A percentile compares a stretch with the other conserved stretches of the same genome.
phyloP scores from a whole-genome alignment of 2,113 vertebrate species.

The Hemicordylus capensis region DNA sequence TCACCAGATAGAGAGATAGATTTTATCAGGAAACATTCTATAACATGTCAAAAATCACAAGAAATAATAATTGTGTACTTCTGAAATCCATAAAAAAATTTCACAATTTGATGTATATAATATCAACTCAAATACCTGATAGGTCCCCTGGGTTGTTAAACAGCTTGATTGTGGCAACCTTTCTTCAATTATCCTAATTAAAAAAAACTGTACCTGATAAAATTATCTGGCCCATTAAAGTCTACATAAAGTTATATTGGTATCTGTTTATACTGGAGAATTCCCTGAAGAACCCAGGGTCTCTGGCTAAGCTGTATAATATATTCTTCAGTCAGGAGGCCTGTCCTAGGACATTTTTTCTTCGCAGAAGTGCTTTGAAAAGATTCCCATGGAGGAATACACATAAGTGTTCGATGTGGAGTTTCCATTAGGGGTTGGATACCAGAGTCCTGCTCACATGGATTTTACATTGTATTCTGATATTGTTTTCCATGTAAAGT shows the following conservation, averaged over 20 bases:
- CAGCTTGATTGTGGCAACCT: constrained; percentile 24
- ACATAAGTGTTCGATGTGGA: not conserved
- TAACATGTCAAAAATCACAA: not conserved
- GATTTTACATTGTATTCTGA: not conserved
- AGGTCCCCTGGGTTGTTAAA: constrained; percentile 36
- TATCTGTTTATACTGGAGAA: not conserved
- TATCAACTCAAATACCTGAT: not conserved
- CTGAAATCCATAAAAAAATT: not conserved
- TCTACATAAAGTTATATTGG: constrained; percentile 19
- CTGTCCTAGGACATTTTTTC: not conserved
- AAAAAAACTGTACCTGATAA: constrained; percentile 42
- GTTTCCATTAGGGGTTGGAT: not conserved
- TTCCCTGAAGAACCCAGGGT: not conserved
- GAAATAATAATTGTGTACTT: constrained; percentile 9
- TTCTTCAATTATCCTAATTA: constrained; percentile 48
- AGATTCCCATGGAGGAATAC: not conserved
- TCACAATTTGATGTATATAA: not conserved
- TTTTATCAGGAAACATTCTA: constrained; percentile 24
- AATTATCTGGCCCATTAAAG: constrained; percentile 52
- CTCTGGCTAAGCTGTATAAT: not conserved
- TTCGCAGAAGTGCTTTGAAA: not conserved
- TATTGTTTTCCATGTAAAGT: not conserved
- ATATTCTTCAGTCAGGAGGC: not conserved
- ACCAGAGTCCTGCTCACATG: not conserved
- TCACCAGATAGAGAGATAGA: constrained; percentile 4